Evolutionary conservation across 2,113 vertebrate species (phyloP), one percentile per base, ranked within the genome.

Genomic region (Anser brachyrhynchus): DNA sequence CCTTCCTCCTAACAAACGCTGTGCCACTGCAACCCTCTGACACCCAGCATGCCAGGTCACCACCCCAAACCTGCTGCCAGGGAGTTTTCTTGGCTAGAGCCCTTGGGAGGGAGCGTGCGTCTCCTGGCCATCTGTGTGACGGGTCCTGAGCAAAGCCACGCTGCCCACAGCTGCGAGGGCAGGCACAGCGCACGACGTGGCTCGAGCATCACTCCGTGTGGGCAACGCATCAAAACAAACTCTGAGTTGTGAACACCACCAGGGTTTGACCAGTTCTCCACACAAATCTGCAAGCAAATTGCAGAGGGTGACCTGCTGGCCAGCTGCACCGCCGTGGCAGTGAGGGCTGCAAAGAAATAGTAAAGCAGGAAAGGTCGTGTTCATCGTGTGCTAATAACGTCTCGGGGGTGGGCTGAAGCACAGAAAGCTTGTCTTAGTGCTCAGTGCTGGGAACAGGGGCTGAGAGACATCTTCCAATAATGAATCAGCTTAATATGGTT

Each of bases 51-150:
- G 62, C 54, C 73, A 37, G 73, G 55, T 78, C 67, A 72, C 37
- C 54, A n/a, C 92, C 70, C 51, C 28, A 93, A 92, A 92, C 76
- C 54, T 72, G 89, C 89, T 82, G 81, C 59, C 89, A 93, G 87
- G 89, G 92, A 76, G 62, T 88, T 76, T 73, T 77, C 37, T 29
- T 54, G 62, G 20, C 75, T 75, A 76, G 78, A 1, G 0, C 5
- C 84, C 87, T n/a, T 5, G 1, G 21, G 72, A 66, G 58, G 66
- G 22, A 83, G 5, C 1, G 1, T 82, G 54, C 21, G 17, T 86
- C 75, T 85, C 72, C 84, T 4, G 19, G 54, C 66, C 44, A 35
- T 66, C 9, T 3, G 8, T 87, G 15, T 76, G 84, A 67, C 37
- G 83, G 55, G 20, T 52, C 75, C 43, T 26, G 61, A 89, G 61